phyloP scores from a whole-genome alignment of 2,888 invertebrate genomes.

The Hermaeophaga mercurialis region DNA sequence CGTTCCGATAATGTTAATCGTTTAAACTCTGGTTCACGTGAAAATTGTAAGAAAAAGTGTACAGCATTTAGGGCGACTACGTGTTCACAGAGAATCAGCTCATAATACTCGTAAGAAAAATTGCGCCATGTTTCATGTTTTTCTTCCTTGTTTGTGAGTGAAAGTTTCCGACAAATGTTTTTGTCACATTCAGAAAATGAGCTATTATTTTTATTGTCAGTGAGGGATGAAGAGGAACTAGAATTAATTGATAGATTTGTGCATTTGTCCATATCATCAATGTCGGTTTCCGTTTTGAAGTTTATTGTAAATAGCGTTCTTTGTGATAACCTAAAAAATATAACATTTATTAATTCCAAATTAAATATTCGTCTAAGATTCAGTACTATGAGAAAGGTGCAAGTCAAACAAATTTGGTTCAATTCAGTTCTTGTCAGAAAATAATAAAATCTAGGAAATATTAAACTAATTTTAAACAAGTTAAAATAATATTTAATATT shows the following conservation, averaged over 20 bases:
- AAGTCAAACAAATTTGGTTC: too few species aligned
- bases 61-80: slow-evolving; percentile 29
- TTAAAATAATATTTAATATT: too few species aligned
- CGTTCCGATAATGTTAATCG: slow-evolving; percentile 25
- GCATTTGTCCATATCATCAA: slow-evolving; percentile 31
- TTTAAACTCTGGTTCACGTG: slow-evolving; percentile 6
- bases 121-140: not conserved
- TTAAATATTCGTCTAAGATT: too few species aligned
- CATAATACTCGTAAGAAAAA: slow-evolving; percentile 2
- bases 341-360: too few species aligned
- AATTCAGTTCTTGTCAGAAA: too few species aligned
- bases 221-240: not conserved
- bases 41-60: slow-evolving; percentile 20
- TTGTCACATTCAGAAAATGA: slow-evolving; percentile 12
- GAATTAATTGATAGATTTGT: slow-evolving; percentile 23
- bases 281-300: slow-evolving; percentile 24
- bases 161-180: not conserved
- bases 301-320: slow-evolving; percentile 4
- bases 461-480: too few species aligned
- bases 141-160: not conserved
- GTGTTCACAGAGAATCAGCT: slow-evolving; percentile 32
- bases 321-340: slow-evolving; percentile 1
- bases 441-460: too few species aligned
- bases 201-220: slow-evolving; percentile 1
- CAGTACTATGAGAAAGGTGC: too few species aligned